Percentiles rank a stretch among this genome's conserved stretches.
Conservation (phyloP, 2,888 invertebrate genomes). For the Electrophaes corylata region DNA sequence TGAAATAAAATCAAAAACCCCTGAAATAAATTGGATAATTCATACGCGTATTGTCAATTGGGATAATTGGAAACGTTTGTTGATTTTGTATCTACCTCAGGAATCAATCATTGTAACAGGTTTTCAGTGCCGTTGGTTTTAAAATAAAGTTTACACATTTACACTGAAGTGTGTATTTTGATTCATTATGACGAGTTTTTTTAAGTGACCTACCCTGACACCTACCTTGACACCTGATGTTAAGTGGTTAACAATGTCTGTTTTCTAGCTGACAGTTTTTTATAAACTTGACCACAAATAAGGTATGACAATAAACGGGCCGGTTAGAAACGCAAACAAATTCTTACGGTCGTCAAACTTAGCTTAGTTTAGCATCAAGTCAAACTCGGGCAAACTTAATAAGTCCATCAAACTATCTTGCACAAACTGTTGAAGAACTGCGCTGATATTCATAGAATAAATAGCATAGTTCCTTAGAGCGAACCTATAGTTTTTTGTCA, state of each 20-base stretch:
- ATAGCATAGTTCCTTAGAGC: too few relatives aligned
- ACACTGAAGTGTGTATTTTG: background rate
- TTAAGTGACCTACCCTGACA: too few relatives aligned
- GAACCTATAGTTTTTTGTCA: too few relatives aligned
- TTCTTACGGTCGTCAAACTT: constrained; percentile 26
- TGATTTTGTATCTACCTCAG: constrained; percentile 2
- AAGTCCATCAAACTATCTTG: constrained; percentile 52
- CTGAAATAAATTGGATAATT: constrained; percentile 6
- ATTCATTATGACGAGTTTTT: constrained; percentile 1
- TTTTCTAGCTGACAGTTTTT: too few relatives aligned
- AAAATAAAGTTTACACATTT: constrained; percentile 1
- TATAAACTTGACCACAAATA: background rate
- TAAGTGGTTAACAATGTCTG: too few relatives aligned
- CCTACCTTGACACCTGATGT: too few relatives aligned
- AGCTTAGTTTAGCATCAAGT: constrained; percentile 20
- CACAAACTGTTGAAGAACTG: constrained; percentile 42
- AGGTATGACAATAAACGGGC: background rate
- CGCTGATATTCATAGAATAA: constrained; percentile 31
- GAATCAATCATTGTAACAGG: constrained; percentile 16
- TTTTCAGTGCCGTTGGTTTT: background rate
- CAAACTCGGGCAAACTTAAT: constrained; percentile 39
- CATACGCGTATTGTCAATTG: constrained; percentile 12
- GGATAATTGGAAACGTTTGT: constrained; percentile 16
- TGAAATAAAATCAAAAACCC: constrained; percentile 13
- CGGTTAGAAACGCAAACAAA: constrained; percentile 12